These are phyloP conservation scores for Pterostichus niger DNA, from an alignment of 2,888 invertebrate species.

Conservation along the genomic window DNA sequence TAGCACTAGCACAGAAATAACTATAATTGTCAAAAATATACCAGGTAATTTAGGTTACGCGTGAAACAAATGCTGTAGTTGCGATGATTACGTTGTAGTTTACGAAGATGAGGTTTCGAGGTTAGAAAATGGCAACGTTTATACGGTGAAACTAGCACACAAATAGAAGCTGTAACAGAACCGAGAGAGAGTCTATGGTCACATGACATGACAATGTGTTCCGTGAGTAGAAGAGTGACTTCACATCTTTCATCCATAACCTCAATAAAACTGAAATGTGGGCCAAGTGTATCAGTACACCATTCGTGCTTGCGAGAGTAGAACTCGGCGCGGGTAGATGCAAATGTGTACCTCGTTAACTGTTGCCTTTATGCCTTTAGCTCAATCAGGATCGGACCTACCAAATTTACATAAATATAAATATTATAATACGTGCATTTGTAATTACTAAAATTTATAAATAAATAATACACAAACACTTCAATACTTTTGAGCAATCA, in stretches of 20 bases:
- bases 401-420: neutral
- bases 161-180: constrained; percentile 40
- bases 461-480: neutral
- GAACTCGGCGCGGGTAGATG: neutral
- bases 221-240: constrained; percentile 51
- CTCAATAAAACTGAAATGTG: constrained; percentile 61
- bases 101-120: constrained; percentile 27
- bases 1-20: constrained; percentile 19
- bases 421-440: neutral
- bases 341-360: no score
- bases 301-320: neutral
- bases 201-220: constrained; percentile 58
- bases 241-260: constrained; percentile 61
- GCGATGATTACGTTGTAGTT: constrained; percentile 13
- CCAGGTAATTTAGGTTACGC: constrained; percentile 23
- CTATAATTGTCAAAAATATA: constrained; percentile 24
- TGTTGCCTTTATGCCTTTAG: no score
- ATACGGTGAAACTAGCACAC: constrained; percentile 41
- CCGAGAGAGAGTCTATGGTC: constrained; percentile 44
- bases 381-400: constrained; percentile 3
- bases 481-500: neutral
- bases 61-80: neutral
- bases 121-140: constrained; percentile 47
- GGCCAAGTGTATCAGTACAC: constrained; percentile 56
- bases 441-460: neutral